Evolutionary conservation across 1,140 invertebrate species (phyloP).

Genomic region (Nasonia vitripennis): DNA sequence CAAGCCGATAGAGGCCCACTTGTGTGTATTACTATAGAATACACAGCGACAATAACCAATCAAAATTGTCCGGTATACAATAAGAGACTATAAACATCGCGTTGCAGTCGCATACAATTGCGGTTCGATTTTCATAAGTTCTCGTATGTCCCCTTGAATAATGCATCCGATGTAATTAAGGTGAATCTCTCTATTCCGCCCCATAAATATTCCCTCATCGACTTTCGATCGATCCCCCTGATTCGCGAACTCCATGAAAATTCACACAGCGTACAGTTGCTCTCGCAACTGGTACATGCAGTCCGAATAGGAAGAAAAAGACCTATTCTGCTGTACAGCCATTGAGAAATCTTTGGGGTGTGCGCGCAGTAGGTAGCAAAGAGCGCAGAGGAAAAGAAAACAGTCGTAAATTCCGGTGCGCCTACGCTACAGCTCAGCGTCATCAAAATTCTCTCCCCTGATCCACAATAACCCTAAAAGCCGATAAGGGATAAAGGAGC

Average conservation of each 20-base stretch:
- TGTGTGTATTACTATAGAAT: no score
- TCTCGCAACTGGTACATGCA: no score
- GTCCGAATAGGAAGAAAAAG: background rate
- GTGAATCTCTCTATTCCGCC: background rate
- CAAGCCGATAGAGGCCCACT: background rate
- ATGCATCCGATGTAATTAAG: background rate
- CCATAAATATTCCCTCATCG: background rate
- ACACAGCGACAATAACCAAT: no score
- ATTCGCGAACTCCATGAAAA: no score
- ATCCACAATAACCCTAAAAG: conserved; percentile 9
- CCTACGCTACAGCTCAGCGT: background rate
- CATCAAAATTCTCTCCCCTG: conserved; percentile 3
- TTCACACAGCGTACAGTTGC: no score
- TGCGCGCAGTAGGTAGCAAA: background rate
- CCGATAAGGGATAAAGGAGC: background rate
- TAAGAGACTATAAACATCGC: no score
- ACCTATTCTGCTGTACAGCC: background rate
- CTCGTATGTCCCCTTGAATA: background rate
- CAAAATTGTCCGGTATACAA: no score
- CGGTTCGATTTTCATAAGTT: background rate
- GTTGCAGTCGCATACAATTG: background rate
- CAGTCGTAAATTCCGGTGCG: no score
- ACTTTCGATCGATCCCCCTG: background rate
- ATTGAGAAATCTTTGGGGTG: background rate
- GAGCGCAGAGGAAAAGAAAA: no score